A percentile compares a stretch with the other conserved stretches of the same genome.
phyloP scores from a whole-genome alignment of 2,113 vertebrate genomes.

The Melozone crissalis region DNA sequence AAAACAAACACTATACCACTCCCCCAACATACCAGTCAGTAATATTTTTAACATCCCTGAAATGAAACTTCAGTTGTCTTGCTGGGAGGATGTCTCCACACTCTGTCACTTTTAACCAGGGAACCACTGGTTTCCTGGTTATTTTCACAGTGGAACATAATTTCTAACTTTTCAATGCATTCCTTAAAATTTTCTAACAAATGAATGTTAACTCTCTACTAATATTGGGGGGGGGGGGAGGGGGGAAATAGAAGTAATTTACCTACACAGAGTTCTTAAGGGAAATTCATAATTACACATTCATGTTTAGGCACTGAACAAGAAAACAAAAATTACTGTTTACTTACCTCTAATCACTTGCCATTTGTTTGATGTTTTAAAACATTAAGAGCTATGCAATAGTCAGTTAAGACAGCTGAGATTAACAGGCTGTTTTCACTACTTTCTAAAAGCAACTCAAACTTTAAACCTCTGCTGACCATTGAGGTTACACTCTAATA shows the following conservation, averaged over 20 bases:
- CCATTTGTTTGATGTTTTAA: neutral
- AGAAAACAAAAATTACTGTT: neutral
- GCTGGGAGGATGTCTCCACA: neutral
- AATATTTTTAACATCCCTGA: neutral
- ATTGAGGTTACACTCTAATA: neutral
- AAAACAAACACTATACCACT: neutral
- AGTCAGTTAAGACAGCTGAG: neutral
- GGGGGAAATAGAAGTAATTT: neutral
- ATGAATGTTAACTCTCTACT: neutral
- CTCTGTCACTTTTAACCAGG: neutral
- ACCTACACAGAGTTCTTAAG: neutral
- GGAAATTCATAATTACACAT: neutral
- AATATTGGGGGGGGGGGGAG: neutral
- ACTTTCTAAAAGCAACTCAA: neutral
- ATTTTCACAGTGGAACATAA: neutral
- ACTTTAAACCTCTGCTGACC: neutral
- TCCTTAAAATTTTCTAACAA: neutral
- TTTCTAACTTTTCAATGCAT: neutral
- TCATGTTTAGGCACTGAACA: neutral
- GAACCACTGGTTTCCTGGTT: neutral
- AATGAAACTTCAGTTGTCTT: neutral
- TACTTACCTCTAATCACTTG: neutral
- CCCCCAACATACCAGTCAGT: neutral
- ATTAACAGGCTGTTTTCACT: neutral
- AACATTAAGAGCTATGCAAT: neutral